Evolutionary conservation across 2,113 vertebrate genomes (phyloP), one percentile per base, ranked within the genome.

Genomic region (Marcusenius ussheri): DNA sequence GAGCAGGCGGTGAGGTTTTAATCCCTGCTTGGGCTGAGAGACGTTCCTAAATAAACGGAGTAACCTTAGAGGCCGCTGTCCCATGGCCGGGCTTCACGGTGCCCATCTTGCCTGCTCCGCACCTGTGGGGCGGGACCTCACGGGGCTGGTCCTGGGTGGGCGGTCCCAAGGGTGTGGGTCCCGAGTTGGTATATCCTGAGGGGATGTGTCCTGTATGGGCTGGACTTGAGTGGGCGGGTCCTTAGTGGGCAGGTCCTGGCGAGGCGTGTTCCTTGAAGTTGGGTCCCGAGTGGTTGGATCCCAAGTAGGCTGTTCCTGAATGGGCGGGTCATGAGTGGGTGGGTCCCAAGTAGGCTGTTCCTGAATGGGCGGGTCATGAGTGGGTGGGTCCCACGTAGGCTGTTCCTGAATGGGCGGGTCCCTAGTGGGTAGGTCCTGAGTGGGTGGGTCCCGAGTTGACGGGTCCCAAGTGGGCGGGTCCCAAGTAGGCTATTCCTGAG

Each of bases 41-140:
- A 21, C 17, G 27, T 51, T 42, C n/a, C 70, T 89, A 83, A 89
- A 89, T 89, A 89, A 80, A 83, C 88, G 3, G 17, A 39, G 88
- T 89, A 53, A 89, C 27, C 27, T 0, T 70, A 89, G 88, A 19
- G 9, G 47, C 62, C 11, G 45, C 62, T 49, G 58, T 50, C 46
- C 27, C 15, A 31, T 5, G 51, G 19, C 46, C 8, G 17, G 74
- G 70, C 56, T 53, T 77, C 88, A 89, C 17, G 3, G 56, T 39
- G 11, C 31, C 58, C 7, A 6, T 8, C 5, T 83, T 83, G 35
- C 15, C 17, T 19, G 42, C 17, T 46, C 35, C 6, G 21, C 80
- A 21, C 39, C 80, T 83, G 80, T 88, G 35, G n/a, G 51, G 51
- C 24, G 10, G 21, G 42, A 83, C 39, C 42, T 15, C 77, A 6